Base-by-base conservation (phyloP, 2,113 vertebrate species). In the Chaetodon auriga region DNA sequence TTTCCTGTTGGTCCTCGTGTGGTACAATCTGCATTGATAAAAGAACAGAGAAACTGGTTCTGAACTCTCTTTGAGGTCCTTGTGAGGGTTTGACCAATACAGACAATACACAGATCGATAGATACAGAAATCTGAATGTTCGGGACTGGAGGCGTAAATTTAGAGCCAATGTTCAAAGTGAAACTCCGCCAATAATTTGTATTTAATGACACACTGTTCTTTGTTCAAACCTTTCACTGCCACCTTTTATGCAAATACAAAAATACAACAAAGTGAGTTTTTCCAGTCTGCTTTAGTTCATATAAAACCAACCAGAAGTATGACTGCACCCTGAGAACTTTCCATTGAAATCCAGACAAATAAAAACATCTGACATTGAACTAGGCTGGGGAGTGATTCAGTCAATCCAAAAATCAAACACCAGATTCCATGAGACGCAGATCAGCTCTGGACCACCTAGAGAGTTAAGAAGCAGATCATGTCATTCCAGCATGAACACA, bases 311-410 rank as follows among this genome's bases (percentile, higher is more conserved):
- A 49, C 58, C 45, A 70, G 51, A 87, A 86, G 74, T 61, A 48
- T 55, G 73, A 87, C 84, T 71, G 89, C 68, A 30, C 91, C 91
- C 88, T 91, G 89, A 90, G 90, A 92, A 81, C 86, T 38, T 90
- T 77, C 82, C 58, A 65, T 60, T 57, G 15, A 63, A 69, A 75
- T 73, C 79, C 63, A 83, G 76, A 80, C 13, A 64, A 66, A 76
- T 25, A 2, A 79, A 77, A 64, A 10, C 36, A 58, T 16, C 51
- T 49, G 75, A 78, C 10, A 7, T 82, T 65, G 19, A 13, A 54
- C 18, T 18, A 54, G 74, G 12, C 57, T 23, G 70, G 1, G 61
- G 43, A 70, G 38, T 21, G 38, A 49, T 54, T 12, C 3, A 7
- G 36, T 21, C 51, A 83, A 66, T 36, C 60, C 18, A 69, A 41